Percentiles rank a stretch among this genome's conserved stretches.
Conservation (phyloP, 2,113 vertebrate species). For the Eulemur rufifrons region DNA sequence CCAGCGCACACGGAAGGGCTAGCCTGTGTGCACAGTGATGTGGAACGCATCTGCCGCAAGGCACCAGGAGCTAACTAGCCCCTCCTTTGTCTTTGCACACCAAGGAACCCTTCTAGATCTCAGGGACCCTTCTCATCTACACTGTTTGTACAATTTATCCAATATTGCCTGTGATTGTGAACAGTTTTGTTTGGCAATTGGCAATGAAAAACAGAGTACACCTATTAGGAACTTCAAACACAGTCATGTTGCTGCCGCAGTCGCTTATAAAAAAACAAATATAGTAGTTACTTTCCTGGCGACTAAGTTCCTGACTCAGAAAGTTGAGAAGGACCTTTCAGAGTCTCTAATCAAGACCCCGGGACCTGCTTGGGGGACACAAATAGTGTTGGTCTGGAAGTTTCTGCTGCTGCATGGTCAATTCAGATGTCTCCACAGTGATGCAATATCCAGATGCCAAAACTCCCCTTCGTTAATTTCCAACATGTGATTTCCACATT, state of each 20-base stretch:
- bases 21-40: rapidly evolving
- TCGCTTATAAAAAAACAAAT: neutral
- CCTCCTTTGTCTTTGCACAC: neutral
- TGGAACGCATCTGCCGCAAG: neutral
- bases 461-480: neutral
- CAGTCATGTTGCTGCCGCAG: neutral
- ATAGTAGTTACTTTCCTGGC: neutral
- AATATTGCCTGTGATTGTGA: neutral
- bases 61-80: neutral
- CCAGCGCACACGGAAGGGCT: neutral
- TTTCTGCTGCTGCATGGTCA: neutral
- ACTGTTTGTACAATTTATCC: neutral
- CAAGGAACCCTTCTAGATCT: neutral
- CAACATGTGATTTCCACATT: neutral
- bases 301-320: neutral
- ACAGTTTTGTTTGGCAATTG: neutral
- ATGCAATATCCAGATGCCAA: neutral
- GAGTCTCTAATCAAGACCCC: neutral
- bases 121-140: neutral
- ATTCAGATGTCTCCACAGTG: neutral
- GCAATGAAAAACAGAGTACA: neutral
- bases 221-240: neutral
- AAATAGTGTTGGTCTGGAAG: neutral
- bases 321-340: neutral
- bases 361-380: neutral